A percentile compares a stretch with the other conserved stretches of the same genome.
These are phyloP conservation scores for Apodemus agrarius DNA, from an alignment of 2,797 vertebrate genomes.

Conservation along the genomic window DNA sequence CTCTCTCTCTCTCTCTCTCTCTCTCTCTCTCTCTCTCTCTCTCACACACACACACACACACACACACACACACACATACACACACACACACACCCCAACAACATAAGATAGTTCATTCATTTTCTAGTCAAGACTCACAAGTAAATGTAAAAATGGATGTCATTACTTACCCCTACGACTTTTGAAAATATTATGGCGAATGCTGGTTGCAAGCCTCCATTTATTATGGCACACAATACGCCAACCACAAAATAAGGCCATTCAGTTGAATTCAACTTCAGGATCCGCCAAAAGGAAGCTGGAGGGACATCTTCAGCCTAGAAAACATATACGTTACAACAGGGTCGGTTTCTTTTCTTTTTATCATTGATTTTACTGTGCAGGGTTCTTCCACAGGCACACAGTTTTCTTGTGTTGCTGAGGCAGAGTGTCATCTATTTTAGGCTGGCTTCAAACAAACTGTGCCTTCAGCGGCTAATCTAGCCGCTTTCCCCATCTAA, in stretches of 20 bases:
- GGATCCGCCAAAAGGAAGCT: conserved; percentile 91
- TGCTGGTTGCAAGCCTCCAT: conserved; percentile 93
- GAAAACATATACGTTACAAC: conserved; percentile 57
- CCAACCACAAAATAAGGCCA: conserved; percentile 95
- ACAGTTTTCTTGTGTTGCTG: not conserved
- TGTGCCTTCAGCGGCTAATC: not conserved
- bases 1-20: too few relatives aligned
- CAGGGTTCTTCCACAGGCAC: not conserved
- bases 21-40: too few relatives aligned
- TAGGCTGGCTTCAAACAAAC: not conserved
- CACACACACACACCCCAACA: too few relatives aligned
- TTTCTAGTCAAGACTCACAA: conserved; percentile 31
- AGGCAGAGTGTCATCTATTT: not conserved
- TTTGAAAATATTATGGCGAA: conserved; percentile 96
- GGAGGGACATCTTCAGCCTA: conserved; percentile 90
- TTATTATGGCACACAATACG: conserved; percentile 90
- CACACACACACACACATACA: not conserved
- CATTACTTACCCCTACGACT: conserved; percentile 93
- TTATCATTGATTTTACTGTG: not conserved
- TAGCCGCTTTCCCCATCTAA: not conserved
- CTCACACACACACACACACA: too few relatives aligned
- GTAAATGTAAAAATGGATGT: not conserved
- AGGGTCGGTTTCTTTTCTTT: not conserved
- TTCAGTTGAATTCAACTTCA: conserved; percentile 92
- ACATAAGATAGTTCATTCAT: conserved; percentile 5